Percentiles rank a stretch among this genome's conserved stretches.
Conservation (phyloP, 2,888 invertebrate genomes). For the Selenia dentaria region DNA sequence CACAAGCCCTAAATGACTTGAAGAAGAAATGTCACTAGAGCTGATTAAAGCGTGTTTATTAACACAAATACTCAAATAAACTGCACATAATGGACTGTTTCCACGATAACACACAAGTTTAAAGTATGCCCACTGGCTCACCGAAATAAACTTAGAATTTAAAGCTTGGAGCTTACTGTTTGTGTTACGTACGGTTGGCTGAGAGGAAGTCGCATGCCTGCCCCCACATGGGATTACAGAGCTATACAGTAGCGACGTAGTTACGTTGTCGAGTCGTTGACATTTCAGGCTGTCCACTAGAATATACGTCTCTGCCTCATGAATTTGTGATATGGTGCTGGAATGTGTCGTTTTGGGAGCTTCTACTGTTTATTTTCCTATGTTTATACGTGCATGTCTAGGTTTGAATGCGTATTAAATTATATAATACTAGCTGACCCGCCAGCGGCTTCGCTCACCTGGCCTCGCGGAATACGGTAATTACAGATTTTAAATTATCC, state of each 20-base stretch:
- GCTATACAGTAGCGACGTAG: background rate
- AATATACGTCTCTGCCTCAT: slow-evolving; percentile 8
- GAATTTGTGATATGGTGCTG: slow-evolving; percentile 6
- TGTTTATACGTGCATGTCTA: too few species aligned
- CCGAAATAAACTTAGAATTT: slow-evolving; percentile 13
- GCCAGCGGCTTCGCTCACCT: too few species aligned
- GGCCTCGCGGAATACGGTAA: too few species aligned
- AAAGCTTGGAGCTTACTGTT: slow-evolving; percentile 3
- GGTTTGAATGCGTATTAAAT: too few species aligned
- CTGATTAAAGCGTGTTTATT: slow-evolving; percentile 16
- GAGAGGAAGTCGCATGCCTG: slow-evolving; percentile 8
- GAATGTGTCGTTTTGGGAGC: background rate
- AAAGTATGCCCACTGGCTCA: slow-evolving; percentile 3
- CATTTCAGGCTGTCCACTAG: background rate
- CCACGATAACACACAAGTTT: slow-evolving; percentile 9
- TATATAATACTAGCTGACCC: too few species aligned
- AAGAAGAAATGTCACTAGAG: too few species aligned
- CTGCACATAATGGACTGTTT: slow-evolving; percentile 9
- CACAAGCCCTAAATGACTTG: too few species aligned
- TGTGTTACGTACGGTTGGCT: slow-evolving; percentile 4
- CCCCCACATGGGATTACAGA: slow-evolving; percentile 7
- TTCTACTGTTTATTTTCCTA: slow-evolving; percentile 3
- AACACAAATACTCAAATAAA: slow-evolving; percentile 15
- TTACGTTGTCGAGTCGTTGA: background rate
- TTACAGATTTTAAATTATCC: too few species aligned